Base-by-base conservation (phyloP, 2,113 vertebrate genomes). In the Callipepla californica region DNA sequence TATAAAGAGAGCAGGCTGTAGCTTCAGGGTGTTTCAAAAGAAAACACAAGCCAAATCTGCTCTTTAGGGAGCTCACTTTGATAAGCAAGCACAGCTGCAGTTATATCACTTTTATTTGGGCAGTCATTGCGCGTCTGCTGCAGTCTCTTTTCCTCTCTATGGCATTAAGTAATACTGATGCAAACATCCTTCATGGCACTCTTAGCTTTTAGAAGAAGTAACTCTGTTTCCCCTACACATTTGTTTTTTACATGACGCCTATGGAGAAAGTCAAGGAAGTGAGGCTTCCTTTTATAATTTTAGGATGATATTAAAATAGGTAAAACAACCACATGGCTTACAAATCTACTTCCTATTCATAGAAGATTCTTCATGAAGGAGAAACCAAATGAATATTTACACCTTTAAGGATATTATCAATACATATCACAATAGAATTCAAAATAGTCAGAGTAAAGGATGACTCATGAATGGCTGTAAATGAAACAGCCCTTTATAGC, bases 381-480 rank as follows among this genome's bases (percentile, higher is more conserved):
- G 32, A 83, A 91, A 90, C 50, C 62, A 62, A 45, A 62, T n/a
- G 18, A 85, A 85, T 92, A 92, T 69, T 86, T 82, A 74, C 62
- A 89, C 20, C 30, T 48, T 69, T 53, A 80, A 76, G 70, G 85
- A 74, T 86, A 75, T 70, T 70, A 90, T n/a, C 4, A 11, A 80
- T 28, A 89, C 3, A 10, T 80, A 92, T 23, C 70, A 69, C 45
- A 55, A 42, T 40, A 65, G 58, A 91, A 87, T 70, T 86, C 63
- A 90, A 88, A 93, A 63, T 15, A 78, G 42, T 78, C 36, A 87
- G 36, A 89, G 50, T 9, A 83, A 45, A 74, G 51, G 30, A 83
- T 40, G 57, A 80, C 70, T 95, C 67, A 80, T 75, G 83, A 91
- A 75, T 87, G 55, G 32, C 67, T 66, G 30, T 45, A 93, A 95